Evolutionary conservation across 1,140 invertebrate species (phyloP), one percentile per base, ranked within the genome.

Genomic region (Odontomachus brunneus): DNA sequence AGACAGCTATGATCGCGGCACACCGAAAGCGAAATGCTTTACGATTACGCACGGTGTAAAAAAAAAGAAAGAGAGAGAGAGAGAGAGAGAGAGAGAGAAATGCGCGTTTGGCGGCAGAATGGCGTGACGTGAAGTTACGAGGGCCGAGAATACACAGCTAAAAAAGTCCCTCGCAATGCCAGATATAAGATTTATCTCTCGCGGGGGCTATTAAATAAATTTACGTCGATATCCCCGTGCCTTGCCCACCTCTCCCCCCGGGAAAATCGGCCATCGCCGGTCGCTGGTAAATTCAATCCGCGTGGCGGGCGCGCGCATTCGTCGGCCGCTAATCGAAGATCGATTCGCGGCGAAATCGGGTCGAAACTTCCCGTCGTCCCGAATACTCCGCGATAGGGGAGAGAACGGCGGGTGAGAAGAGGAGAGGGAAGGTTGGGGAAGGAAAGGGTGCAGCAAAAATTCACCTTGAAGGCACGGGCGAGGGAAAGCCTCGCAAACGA

Each of bases 191-290:
- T 53, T 71, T 71, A 15, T 29, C 69, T 72, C 26, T 29, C 51
- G n/a, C n/a, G 29, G 51, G 49, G 55, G 51, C 67, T 71, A 53
- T 60, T 74, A 59, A 60, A 74, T 74, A 60, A 75, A 63, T 65
- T 59, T 51, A 75, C 44, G 26, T 75, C 44, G 26, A 75, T 75
- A 51, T 65, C 24, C 38, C 69, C 5, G 22, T 17, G 17, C 33
- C 66, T 5, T 7, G 26, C 66, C 15, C 29, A 2, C 29, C 29
- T 33, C 33, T 48, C 5, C 38, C 33, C 66, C 9, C 22, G 7
- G 44, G 49, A 11, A 75, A 49, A 65, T 65, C 57, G 44, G 24
- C 33, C 44, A 59, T 74, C 49, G 59, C 44, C 24, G 59, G n/a
- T 29, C 49, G 59, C 44, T 49, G 59, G n/a, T 49, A 75, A 63